Percentiles rank a stretch among this genome's conserved stretches.
Conservation (phyloP, 2,113 vertebrate genomes). For the Elanoides forficatus region DNA sequence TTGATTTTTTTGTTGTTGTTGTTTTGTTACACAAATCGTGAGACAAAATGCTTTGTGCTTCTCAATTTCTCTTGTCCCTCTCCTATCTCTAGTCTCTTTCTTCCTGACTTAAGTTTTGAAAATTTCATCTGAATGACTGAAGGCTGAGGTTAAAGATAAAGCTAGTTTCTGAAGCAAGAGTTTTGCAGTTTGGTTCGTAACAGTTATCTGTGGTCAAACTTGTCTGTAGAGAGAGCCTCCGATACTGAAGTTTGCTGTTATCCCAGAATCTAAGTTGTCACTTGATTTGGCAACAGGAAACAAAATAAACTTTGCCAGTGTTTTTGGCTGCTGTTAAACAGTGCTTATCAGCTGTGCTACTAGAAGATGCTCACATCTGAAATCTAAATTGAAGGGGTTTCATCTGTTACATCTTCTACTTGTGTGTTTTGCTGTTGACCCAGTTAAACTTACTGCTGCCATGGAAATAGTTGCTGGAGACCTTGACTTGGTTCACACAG, state of each 20-base stretch:
- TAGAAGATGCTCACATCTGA: neutral
- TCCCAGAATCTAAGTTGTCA: neutral
- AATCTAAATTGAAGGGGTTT: neutral
- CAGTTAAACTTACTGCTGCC: neutral
- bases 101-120: neutral
- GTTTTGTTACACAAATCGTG: neutral
- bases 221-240: neutral
- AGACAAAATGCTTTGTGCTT: neutral
- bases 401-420: neutral
- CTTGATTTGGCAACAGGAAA: slow-evolving; percentile 43
- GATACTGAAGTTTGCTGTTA: neutral
- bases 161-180: neutral
- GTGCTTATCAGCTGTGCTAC: neutral
- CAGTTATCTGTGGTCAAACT: neutral
- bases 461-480: neutral
- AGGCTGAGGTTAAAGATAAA: neutral
- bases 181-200: neutral
- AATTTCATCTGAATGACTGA: neutral
- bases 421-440: neutral
- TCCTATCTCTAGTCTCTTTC: neutral
- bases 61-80: neutral
- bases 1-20: neutral
- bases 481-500: neutral
- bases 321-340: neutral
- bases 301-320: neutral